Conservation (phyloP, 2,888 invertebrate genomes). For the Aspidiotus rigidus region DNA sequence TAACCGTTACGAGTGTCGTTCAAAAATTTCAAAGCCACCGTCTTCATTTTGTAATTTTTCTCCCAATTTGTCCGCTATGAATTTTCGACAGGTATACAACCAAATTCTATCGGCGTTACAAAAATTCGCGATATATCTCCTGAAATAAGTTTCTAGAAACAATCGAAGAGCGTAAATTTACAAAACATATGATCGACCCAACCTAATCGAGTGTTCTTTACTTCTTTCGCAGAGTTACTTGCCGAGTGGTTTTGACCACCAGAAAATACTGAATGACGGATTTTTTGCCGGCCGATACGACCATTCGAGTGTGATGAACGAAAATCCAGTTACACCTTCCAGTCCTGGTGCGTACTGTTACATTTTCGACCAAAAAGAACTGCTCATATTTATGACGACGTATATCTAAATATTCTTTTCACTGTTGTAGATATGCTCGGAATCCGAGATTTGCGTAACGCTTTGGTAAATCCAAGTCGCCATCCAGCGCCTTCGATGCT, state of each 20-base stretch:
- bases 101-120: no score
- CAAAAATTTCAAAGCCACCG: no score
- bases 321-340: neutral
- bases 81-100: no score
- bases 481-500: constrained; percentile 14
- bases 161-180: neutral
- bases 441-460: constrained; percentile 9
- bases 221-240: constrained; percentile 16
- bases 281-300: neutral
- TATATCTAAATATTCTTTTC: no score
- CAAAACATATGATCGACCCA: neutral
- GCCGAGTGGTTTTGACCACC: constrained; percentile 21
- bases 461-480: constrained; percentile 7
- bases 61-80: no score
- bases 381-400: neutral
- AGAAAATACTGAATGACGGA: constrained; percentile 9
- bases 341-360: constrained; percentile 7
- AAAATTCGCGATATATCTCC: no score
- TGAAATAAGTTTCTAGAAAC: neutral
- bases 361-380: neutral
- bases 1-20: no score
- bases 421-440: constrained; percentile 8
- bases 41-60: no score
- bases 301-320: neutral
- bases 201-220: neutral